Evolutionary conservation across 2,113 vertebrate genomes (phyloP), one percentile per base, ranked within the genome.

Genomic region (Okapia johnstoni): DNA sequence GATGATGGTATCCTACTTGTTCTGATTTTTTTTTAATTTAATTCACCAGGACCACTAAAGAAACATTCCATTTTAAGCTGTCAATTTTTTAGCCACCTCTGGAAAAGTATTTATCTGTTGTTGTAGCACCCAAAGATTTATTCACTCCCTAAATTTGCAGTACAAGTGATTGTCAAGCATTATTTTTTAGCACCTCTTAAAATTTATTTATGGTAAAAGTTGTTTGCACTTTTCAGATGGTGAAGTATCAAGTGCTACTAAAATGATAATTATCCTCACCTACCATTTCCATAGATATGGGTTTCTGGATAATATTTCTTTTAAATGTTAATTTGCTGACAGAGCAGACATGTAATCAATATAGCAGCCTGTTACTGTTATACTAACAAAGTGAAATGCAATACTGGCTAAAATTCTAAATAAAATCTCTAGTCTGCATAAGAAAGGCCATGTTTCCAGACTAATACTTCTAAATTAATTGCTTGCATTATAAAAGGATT

Each of bases 301-400:
- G 40, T 48, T 83, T 96, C 58, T 28, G 25, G 30, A 66, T 93
- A 88, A 84, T 85, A 92, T 88, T 94, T 97, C 43, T 79, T 85
- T 94, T 52, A 92, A 95, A 57, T 66, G 28, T 87, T 95, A 88
- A 94, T 85, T 94, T 96, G 86, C 50, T 28, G 77, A 90, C 43
- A 76, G 14, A 54, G 40, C 40, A 76, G 9, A 21, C 12, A 14
- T 70, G 40, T 48, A 90, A 90, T 93, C 91, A 95, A 33, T 50
- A 94, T 28, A 58, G 7, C 4, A 80, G 28, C 8, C 3, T 43
- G 15, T 73, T 52, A 40, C 55, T 95, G 15, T 70, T 63, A 5
- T 15, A 77, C 25, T 94, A 50, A 70, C 66, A 94, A 96, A 95
- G n/a, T 63, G 13, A 91, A 88, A 77, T 85, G 21, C 17, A 83